These are phyloP conservation scores for Himantopus leucocephalus DNA, from an alignment of 2,113 vertebrate species.

Conservation along the genomic window DNA sequence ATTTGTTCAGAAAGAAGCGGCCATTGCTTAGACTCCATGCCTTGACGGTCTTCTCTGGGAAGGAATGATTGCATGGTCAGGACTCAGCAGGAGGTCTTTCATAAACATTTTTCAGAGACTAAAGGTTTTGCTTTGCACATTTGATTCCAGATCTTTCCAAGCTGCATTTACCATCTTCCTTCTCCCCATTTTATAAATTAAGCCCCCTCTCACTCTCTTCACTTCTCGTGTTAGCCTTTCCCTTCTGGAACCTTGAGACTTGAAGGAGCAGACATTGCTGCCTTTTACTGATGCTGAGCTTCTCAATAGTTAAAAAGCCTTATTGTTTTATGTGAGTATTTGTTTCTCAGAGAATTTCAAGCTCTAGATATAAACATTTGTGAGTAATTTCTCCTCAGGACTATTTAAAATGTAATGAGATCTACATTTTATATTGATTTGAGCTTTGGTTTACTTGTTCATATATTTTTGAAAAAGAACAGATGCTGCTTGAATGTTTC, in stretches of 20 bases:
- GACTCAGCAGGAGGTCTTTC: background rate
- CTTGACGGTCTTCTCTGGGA: background rate
- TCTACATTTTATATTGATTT: slow-evolving; percentile 6
- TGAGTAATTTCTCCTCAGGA: background rate
- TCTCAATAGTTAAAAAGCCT: background rate
- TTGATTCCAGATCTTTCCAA: background rate
- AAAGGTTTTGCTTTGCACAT: background rate
- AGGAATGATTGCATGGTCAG: background rate
- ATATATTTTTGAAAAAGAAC: slow-evolving; percentile 50
- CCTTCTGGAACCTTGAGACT: background rate
- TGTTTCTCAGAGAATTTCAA: background rate
- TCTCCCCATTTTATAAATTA: background rate
- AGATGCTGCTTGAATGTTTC: slow-evolving; percentile 46
- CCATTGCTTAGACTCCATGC: background rate
- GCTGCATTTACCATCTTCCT: background rate
- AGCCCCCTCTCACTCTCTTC: background rate
- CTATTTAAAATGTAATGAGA: slow-evolving; percentile 24
- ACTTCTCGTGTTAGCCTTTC: background rate
- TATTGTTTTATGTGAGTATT: background rate
- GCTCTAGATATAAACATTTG: slow-evolving; percentile 22
- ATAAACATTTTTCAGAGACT: background rate
- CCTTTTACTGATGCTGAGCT: background rate
- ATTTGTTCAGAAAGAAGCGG: background rate
- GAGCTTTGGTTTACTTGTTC: slow-evolving; percentile 9
- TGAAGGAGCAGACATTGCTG: background rate